Percentiles rank a stretch among this genome's conserved stretches.
These are phyloP conservation scores for Agelastica alni DNA, from an alignment of 2,888 invertebrate genomes.

Conservation along the genomic window DNA sequence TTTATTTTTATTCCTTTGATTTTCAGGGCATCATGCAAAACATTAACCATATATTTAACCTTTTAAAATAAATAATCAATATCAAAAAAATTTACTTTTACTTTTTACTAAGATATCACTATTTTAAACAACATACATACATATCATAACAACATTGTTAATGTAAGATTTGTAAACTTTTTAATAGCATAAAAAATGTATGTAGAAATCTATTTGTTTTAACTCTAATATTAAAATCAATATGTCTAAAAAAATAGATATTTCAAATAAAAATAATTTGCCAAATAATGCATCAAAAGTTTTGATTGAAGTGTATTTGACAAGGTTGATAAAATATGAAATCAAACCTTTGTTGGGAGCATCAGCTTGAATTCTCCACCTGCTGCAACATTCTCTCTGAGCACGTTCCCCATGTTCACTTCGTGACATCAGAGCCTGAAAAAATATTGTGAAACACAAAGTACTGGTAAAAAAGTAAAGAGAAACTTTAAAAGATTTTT, in stretches of 20 bases:
- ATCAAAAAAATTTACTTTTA: too few species aligned
- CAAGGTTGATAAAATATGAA: conserved; percentile 16
- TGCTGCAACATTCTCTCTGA: conserved; percentile 4
- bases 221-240: conserved; percentile 6
- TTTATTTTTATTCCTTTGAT: too few species aligned
- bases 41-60: too few species aligned
- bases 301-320: conserved; percentile 13
- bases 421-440: not conserved
- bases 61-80: too few species aligned
- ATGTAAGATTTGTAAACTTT: too few species aligned
- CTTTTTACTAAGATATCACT: too few species aligned
- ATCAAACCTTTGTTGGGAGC: conserved; percentile 8
- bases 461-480: too few species aligned
- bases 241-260: conserved; percentile 3
- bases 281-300: not conserved
- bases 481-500: too few species aligned
- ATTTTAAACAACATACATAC: too few species aligned
- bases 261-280: not conserved
- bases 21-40: too few species aligned
- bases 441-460: too few species aligned
- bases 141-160: too few species aligned
- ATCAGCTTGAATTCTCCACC: conserved; percentile 12
- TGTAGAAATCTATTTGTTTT: not conserved
- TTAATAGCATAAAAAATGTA: conserved; percentile 9
- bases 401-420: conserved; percentile 4